Evolutionary conservation across 2,797 vertebrate species (phyloP), one percentile per base, ranked within the genome.

Genomic region (Melanotaenia nigrans): DNA sequence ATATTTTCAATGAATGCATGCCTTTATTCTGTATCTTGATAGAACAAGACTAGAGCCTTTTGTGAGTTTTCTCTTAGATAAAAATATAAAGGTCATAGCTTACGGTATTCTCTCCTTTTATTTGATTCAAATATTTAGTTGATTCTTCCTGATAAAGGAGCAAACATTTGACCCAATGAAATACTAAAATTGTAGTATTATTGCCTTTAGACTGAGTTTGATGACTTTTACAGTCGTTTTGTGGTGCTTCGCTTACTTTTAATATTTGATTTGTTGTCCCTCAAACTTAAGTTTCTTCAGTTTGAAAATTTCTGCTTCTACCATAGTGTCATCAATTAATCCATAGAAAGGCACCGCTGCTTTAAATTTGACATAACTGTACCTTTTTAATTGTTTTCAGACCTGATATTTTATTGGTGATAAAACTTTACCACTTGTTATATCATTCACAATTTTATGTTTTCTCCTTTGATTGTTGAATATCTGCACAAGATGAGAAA

Each of bases 11-110:
- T 76, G 60, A 86, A 87, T 61, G 18, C 68, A 25, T 20, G 38
- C 59, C 77, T 89, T 90, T 88, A 84, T 85, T 79, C 75, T 75
- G 51, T 36, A 6, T 77, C 70, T 82, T 61, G 64, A 74, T 68
- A 65, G 78, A 60, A 79, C 73, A 67, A 80, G 82, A 85, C 71
- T 57, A 58, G 45, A 69, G 78, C 57, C 78, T 87, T 79, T 85
- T 70, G 49, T 71, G 49, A 71, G 65, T 36, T 51, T 57, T 78
- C 36, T 79, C n/a, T 75, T 30, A 78, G 73, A 81, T 71, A 9
- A 3, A 71, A 79, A 58, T 42, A 35, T 25, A 72, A 73, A 74
- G 59, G 51, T 74, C 32, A 33, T 67, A 25, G 49, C 56, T 66
- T 0, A 16, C 10, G 51, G 68, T 40, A 65, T 79, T 83, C 24